These are phyloP conservation scores for Crocidura indochinensis DNA, from an alignment of 2,797 vertebrate genomes.

Conservation along the genomic window DNA sequence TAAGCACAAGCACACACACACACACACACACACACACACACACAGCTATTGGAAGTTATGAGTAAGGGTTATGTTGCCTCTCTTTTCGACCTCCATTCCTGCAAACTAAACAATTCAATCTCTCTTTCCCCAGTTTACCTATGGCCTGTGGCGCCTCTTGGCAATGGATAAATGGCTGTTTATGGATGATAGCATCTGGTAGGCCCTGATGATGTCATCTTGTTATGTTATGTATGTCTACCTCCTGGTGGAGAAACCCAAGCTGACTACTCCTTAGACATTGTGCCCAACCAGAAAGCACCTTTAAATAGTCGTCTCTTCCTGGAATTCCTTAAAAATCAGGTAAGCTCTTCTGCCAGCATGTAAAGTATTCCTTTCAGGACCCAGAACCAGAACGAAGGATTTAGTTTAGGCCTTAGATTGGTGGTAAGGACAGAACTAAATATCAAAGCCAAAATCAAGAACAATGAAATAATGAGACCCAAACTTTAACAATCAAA, in stretches of 20 bases:
- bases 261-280: conserved; percentile 71
- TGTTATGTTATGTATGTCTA: conserved; percentile 84
- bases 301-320: background rate
- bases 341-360: background rate
- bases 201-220: conserved; percentile 81
- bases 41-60: conserved; percentile 79
- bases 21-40: conserved; percentile 28
- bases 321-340: background rate
- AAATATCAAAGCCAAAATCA: too few species aligned
- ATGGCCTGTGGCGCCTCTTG: conserved; percentile 76
- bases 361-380: background rate
- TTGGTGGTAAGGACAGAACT: too few species aligned
- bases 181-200: conserved; percentile 83
- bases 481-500: too few species aligned
- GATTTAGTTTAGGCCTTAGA: background rate
- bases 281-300: conserved; percentile 53
- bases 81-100: conserved; percentile 67
- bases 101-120: conserved; percentile 82
- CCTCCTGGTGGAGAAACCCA: conserved; percentile 75
- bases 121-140: conserved; percentile 84
- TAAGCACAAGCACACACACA: too few species aligned
- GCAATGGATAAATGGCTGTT: conserved; percentile 80
- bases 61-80: conserved; percentile 75
- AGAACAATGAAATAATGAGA: too few species aligned
- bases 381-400: conserved; percentile 9